These are phyloP conservation scores for Cherax quadricarinatus DNA, from an alignment of 1,140 invertebrate genomes.

Conservation along the genomic window DNA sequence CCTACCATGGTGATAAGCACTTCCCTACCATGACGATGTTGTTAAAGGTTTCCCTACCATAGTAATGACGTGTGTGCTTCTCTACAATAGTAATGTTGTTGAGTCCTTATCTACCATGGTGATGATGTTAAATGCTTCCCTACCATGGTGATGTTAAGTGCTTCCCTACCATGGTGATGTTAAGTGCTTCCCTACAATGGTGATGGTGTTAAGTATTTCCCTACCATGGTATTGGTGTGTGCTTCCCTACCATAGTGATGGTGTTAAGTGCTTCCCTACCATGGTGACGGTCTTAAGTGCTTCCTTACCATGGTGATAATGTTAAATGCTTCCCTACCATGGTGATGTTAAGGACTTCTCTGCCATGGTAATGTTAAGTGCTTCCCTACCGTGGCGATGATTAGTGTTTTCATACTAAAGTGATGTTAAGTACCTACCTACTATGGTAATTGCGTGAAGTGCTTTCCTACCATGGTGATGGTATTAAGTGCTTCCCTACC, in stretches of 20 bases:
- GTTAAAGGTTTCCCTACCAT: conserved; percentile 8
- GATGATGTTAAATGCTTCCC: conserved; percentile 10
- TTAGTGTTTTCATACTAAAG: not conserved
- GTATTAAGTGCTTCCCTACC: not conserved
- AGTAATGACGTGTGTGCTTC: not conserved
- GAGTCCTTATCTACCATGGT: not conserved
- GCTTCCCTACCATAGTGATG: not conserved
- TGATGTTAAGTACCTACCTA: not conserved
- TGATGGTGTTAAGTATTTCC: not conserved
- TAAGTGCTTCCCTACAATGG: conserved; percentile 9
- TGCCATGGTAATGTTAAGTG: not conserved
- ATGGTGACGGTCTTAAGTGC: not conserved
- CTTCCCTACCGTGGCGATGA: not conserved
- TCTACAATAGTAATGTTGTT: not conserved
- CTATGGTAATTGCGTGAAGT: no score
- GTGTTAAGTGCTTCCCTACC: not conserved
- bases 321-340: not conserved
- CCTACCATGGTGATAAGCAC: not conserved
- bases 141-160: conserved; percentile 11
- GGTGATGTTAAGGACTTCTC: conserved; percentile 13
- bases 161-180: conserved; percentile 13
- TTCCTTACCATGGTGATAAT: not conserved
- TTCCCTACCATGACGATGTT: conserved; percentile 7
- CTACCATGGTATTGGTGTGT: conserved; percentile 4
- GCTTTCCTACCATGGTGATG: not conserved